Conservation (phyloP, 2,113 vertebrate genomes). For the Monarcha castaneiventris region DNA sequence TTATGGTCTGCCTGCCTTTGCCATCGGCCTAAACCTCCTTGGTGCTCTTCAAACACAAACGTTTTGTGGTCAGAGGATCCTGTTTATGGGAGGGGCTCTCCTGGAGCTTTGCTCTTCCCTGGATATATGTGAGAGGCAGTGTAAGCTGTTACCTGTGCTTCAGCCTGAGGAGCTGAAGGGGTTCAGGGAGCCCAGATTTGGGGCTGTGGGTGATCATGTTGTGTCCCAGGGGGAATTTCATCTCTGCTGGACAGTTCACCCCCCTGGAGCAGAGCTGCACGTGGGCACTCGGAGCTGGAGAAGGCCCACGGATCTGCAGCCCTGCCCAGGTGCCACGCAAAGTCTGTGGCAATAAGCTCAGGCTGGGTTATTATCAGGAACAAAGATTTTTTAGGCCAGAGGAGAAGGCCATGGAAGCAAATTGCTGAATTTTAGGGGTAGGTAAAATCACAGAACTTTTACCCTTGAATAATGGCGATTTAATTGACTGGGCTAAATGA, state of each 20-base stretch:
- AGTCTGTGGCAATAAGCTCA: background rate
- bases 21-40: background rate
- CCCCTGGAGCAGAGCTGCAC: background rate
- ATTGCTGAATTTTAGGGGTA: background rate
- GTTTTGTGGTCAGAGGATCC: background rate
- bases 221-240: background rate
- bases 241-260: background rate
- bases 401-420: background rate
- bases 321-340: background rate
- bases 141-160: background rate
- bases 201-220: background rate
- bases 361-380: background rate
- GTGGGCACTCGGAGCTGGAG: background rate
- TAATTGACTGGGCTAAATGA: conserved; percentile 38
- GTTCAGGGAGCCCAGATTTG: background rate
- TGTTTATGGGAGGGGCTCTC: background rate
- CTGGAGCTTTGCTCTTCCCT: background rate
- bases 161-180: background rate
- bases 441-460: background rate
- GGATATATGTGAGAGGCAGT: background rate
- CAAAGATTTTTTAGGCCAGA: background rate
- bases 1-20: background rate
- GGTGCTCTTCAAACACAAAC: background rate
- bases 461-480: conserved; percentile 17
- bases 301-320: background rate